Conservation (phyloP, 2,797 vertebrate species). For the Premnoplex brunnescens region DNA sequence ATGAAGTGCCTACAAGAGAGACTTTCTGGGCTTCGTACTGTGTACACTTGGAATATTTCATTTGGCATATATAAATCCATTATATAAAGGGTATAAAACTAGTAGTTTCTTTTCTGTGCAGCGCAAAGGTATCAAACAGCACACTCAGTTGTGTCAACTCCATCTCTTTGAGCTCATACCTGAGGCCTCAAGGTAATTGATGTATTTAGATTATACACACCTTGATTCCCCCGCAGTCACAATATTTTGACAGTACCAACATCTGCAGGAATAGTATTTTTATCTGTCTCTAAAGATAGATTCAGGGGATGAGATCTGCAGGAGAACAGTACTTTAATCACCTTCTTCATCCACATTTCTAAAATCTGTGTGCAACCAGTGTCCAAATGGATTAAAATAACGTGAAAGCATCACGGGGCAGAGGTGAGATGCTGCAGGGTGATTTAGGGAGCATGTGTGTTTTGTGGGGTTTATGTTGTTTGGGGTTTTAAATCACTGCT, state of each 20-base stretch:
- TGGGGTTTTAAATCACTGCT: neutral
- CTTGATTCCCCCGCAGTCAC: neutral
- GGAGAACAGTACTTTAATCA: neutral
- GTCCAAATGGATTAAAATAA: neutral
- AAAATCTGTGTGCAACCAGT: neutral
- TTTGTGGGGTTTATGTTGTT: neutral
- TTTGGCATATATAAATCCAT: neutral
- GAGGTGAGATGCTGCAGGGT: neutral
- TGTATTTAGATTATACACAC: neutral
- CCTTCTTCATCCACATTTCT: neutral
- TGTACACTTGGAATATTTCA: neutral
- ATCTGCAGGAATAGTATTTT: neutral
- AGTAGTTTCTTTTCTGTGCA: neutral
- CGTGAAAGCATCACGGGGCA: fast-evolving
- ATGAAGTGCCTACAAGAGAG: neutral
- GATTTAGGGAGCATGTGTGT: neutral
- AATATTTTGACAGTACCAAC: neutral
- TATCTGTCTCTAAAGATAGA: neutral
- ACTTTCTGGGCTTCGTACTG: neutral
- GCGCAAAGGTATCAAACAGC: neutral
- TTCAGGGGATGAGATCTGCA: neutral
- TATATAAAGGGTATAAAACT: neutral
- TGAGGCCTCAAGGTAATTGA: neutral
- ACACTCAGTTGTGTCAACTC: neutral
- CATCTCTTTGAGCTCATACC: neutral